Conservation (phyloP, 1,140 invertebrate genomes). For the Microplitis demolitor region DNA sequence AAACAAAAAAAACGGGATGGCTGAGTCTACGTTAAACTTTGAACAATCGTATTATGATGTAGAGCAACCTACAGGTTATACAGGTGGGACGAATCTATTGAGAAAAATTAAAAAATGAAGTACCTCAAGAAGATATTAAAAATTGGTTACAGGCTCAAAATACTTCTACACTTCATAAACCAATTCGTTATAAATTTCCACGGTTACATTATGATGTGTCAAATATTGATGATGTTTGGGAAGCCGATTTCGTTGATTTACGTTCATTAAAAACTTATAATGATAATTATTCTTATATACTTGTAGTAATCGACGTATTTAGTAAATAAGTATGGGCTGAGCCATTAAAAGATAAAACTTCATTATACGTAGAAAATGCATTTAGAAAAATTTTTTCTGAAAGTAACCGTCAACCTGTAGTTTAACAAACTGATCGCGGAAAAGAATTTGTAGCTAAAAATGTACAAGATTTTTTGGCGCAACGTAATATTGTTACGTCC, state of each 20-base stretch:
- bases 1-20: too few relatives aligned
- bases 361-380: neutral
- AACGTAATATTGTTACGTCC: neutral
- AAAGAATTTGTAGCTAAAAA: neutral
- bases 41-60: too few relatives aligned
- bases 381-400: conserved; percentile 22
- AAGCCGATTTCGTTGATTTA: conserved; percentile 51
- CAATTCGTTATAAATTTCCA: conserved; percentile 34
- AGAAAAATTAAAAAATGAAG: too few relatives aligned
- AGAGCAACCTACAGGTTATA: too few relatives aligned
- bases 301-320: conserved; percentile 52
- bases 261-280: conserved; percentile 41
- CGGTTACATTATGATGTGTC: neutral
- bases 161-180: conserved; percentile 35
- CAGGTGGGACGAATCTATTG: too few relatives aligned
- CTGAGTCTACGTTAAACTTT: too few relatives aligned
- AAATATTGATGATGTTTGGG: conserved; percentile 49
- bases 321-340: conserved; percentile 48
- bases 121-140: neutral
- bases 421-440: neutral
- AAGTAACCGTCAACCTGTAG: neutral
- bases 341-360: conserved; percentile 47
- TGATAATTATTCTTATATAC: conserved; percentile 41
- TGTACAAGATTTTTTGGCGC: neutral
- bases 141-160: conserved; percentile 31